Evolutionary conservation across 2,113 vertebrate species (phyloP).

Genomic region (Carollia perspicillata): DNA sequence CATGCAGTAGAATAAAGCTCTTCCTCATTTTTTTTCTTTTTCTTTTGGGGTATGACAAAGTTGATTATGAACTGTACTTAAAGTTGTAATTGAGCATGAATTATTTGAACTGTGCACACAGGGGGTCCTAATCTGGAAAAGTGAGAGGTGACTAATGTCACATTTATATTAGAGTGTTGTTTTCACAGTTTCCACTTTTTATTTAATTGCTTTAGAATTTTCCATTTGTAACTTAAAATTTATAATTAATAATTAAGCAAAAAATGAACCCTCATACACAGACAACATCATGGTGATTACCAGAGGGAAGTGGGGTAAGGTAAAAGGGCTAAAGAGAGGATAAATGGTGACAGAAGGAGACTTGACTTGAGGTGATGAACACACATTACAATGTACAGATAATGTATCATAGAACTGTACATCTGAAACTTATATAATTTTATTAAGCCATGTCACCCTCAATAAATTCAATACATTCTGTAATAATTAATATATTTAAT

Average conservation of each 20-base stretch:
- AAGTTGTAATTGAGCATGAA: background rate
- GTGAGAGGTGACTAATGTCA: background rate
- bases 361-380: background rate
- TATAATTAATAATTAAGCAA: background rate
- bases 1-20: background rate
- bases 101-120: background rate
- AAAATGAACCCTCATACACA: background rate
- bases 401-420: background rate
- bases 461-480: background rate
- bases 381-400: background rate
- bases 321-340: background rate
- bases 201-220: background rate
- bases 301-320: background rate
- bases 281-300: background rate
- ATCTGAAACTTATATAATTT: background rate
- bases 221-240: background rate
- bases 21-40: background rate
- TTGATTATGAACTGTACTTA: background rate
- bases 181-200: background rate
- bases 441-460: background rate
- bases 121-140: background rate
- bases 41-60: background rate
- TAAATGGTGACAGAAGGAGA: background rate
- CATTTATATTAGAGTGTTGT: background rate
- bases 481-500: background rate